Conservation (phyloP, 2,888 invertebrate species). For the Cephus spinipes region DNA sequence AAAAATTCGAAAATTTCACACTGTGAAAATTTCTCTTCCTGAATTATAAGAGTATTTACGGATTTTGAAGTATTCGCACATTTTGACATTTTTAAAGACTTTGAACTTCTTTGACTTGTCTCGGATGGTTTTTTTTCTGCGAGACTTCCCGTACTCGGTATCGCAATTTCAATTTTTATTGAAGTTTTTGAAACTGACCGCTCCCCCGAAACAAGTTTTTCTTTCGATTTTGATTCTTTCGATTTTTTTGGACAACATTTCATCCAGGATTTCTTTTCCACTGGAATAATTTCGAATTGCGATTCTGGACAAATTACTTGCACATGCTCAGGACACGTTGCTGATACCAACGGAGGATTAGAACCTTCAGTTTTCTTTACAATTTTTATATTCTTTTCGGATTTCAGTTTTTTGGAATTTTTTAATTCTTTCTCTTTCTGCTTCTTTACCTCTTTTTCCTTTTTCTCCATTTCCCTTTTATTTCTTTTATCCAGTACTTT, state of each 20-base stretch:
- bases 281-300: not conserved
- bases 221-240: not conserved
- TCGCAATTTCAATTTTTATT: not conserved
- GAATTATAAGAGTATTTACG: not conserved
- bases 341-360: not conserved
- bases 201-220: not conserved
- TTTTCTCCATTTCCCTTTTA: not conserved
- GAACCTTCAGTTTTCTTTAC: not conserved
- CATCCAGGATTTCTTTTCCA: not conserved
- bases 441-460: not conserved
- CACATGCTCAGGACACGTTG: not conserved
- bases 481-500: not conserved
- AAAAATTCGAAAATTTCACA: not conserved
- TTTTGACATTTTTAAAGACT: not conserved
- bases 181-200: not conserved
- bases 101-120: not conserved
- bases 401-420: not conserved
- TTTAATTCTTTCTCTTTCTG: conserved; percentile 12
- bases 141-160: not conserved
- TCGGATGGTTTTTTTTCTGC: conserved; percentile 3
- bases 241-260: not conserved
- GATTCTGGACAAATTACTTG: not conserved
- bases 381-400: not conserved
- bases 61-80: not conserved
- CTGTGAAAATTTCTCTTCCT: not conserved